Evolutionary conservation across 2,113 vertebrate species (phyloP).

Genomic region (Vidua macroura): DNA sequence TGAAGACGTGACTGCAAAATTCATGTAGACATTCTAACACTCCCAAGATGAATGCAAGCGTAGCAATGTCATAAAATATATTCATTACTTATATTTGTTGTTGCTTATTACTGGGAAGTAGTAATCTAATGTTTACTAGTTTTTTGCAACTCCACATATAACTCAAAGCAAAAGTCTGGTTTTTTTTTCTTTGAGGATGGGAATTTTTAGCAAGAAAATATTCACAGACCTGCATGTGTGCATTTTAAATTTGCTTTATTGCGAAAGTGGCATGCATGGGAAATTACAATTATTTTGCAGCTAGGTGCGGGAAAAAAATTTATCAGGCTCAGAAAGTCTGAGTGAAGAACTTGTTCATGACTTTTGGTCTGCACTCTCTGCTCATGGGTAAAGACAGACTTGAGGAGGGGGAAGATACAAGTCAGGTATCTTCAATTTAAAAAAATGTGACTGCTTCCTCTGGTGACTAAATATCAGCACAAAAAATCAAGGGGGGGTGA

Average conservation of each 20-base stretch:
- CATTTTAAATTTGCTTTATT: not conserved
- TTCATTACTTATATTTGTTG: conserved; percentile 23
- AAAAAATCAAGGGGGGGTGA: not conserved
- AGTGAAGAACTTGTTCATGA: not conserved
- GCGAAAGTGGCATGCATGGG: not conserved
- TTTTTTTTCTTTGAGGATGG: not conserved
- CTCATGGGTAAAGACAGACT: not conserved
- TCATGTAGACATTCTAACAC: not conserved
- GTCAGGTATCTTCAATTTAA: not conserved
- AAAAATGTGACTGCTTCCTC: not conserved
- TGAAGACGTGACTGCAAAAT: conserved; percentile 41
- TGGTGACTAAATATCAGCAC: not conserved
- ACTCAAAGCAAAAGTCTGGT: not conserved
- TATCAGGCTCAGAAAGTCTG: not conserved
- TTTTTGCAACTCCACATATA: not conserved
- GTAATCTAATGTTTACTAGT: not conserved
- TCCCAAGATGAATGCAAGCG: conserved; percentile 26
- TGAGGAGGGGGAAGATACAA: not conserved
- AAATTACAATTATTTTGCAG: not conserved
- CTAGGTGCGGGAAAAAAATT: not conserved
- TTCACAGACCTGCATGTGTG: accelerated
- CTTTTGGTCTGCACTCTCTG: not conserved
- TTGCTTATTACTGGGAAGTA: not conserved
- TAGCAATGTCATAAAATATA: conserved; percentile 25
- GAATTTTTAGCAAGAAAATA: not conserved